Conservation (phyloP, 2,113 vertebrate genomes). For the Bolborhynchus lineola region DNA sequence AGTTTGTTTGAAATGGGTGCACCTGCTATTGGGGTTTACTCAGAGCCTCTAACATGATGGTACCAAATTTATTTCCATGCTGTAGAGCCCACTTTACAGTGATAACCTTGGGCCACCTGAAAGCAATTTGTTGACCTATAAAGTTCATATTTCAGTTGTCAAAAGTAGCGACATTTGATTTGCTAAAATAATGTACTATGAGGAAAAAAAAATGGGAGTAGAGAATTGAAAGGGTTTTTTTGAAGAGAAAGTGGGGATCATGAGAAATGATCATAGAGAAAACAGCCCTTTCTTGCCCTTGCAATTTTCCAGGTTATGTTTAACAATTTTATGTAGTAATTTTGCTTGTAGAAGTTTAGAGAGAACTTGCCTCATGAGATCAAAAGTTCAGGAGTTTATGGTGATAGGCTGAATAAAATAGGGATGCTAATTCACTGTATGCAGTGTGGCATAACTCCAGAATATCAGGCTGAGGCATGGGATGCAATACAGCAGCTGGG, state of each 20-base stretch:
- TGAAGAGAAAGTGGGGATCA: not conserved
- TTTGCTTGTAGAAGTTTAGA: not conserved
- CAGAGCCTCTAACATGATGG: not conserved
- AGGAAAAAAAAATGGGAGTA: fast-evolving
- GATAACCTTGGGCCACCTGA: not conserved
- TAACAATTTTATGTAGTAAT: not conserved
- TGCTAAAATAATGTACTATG: not conserved
- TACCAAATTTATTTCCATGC: not conserved
- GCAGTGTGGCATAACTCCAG: not conserved
- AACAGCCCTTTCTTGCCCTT: not conserved
- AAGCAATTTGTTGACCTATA: not conserved
- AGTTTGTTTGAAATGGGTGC: not conserved
- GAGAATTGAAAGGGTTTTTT: not conserved
- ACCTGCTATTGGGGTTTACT: not conserved
- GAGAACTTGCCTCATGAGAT: not conserved
- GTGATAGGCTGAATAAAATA: constrained; percentile 23
- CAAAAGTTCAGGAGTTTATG: constrained; percentile 12
- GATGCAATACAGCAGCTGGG: not conserved
- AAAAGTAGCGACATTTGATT: not conserved
- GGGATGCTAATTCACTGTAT: not conserved
- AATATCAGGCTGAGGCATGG: not conserved
- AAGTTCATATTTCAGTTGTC: not conserved
- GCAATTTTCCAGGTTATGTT: not conserved
- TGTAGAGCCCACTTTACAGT: not conserved
- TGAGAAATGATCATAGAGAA: not conserved